phyloP scores from a whole-genome alignment of 2,113 vertebrate species.

The Rousettus leschenaultii region DNA sequence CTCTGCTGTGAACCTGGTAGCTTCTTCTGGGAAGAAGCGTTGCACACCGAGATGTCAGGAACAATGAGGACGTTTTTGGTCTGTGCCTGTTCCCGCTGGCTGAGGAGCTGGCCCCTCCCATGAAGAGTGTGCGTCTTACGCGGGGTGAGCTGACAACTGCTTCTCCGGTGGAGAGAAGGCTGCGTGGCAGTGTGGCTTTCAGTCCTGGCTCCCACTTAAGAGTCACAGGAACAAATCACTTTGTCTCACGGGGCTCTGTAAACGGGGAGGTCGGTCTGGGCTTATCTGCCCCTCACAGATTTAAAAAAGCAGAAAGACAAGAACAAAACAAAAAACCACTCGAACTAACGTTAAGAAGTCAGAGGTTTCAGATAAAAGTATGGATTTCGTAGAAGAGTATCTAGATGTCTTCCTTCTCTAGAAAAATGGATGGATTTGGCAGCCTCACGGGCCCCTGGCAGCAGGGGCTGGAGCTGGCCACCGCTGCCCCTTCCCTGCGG shows the following conservation, averaged over 20 bases:
- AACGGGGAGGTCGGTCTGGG: not conserved
- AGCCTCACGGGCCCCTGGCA: not conserved
- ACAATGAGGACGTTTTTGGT: not conserved
- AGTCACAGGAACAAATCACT: not conserved
- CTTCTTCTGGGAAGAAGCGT: not conserved
- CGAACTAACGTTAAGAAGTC: not conserved
- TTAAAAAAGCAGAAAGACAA: not conserved
- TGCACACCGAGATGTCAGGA: not conserved
- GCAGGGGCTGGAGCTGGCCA: not conserved
- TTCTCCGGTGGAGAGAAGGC: not conserved
- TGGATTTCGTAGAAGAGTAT: not conserved
- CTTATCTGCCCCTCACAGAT: not conserved
- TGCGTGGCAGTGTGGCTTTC: not conserved
- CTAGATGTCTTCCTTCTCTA: not conserved
- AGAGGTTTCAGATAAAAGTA: not conserved
- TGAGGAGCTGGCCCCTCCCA: not conserved
- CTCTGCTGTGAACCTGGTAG: not conserved
- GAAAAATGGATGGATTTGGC: not conserved
- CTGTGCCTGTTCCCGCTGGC: not conserved
- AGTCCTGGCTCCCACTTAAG: not conserved
- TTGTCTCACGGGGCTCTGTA: not conserved
- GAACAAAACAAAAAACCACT: not conserved
- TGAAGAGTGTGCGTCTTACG: too few species aligned
- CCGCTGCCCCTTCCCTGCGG: not conserved
- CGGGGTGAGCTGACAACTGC: rapidly evolving